These are phyloP conservation scores for Brachypteracias leptosomus DNA, from an alignment of 2,113 vertebrate genomes.

Conservation along the genomic window DNA sequence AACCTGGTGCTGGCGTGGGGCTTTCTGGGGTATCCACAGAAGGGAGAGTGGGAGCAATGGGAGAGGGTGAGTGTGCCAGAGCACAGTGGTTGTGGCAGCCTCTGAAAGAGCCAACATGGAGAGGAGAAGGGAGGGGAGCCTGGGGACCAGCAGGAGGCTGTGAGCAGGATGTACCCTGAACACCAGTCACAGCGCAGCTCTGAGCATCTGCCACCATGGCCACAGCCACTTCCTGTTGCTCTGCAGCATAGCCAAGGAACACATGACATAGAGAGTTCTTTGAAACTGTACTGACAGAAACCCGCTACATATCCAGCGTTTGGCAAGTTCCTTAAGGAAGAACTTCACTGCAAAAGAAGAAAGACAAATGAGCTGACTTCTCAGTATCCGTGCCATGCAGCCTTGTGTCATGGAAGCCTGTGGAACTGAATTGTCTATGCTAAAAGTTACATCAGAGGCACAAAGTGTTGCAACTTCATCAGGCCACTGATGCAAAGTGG, in stretches of 20 bases:
- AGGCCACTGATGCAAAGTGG: neutral
- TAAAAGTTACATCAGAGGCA: neutral
- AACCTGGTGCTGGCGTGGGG: neutral
- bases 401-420: neutral
- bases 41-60: neutral
- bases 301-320: neutral
- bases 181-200: neutral
- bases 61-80: neutral
- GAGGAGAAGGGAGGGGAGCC: neutral
- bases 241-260: no score
- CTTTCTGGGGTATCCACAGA: accelerated
- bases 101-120: neutral
- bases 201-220: neutral
- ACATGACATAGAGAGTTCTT: no score
- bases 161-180: neutral
- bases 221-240: accelerated
- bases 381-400: neutral
- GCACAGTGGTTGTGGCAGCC: neutral
- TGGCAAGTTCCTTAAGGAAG: neutral
- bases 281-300: no score
- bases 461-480: neutral
- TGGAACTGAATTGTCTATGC: neutral
- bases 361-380: neutral
- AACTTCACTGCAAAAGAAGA: neutral
- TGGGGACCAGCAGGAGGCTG: neutral